These are phyloP conservation scores for Cricetomys ansorgei DNA, from an alignment of 2,113 vertebrate genomes.

Conservation along the genomic window DNA sequence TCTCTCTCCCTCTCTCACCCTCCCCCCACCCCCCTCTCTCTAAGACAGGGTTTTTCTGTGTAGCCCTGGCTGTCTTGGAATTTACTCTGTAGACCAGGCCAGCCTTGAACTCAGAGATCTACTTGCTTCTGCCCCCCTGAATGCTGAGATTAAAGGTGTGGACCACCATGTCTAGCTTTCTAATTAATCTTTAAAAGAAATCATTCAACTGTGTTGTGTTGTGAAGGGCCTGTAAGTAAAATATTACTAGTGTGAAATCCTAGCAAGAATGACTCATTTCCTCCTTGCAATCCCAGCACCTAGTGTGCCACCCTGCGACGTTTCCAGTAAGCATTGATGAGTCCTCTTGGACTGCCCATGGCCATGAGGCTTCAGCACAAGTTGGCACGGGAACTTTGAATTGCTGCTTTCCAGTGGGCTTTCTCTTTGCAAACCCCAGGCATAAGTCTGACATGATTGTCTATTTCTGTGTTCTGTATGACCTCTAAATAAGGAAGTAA, in stretches of 20 bases:
- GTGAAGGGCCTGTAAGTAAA: neutral
- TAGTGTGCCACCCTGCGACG: neutral
- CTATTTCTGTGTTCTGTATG: neutral
- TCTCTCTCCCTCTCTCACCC: too few relatives aligned
- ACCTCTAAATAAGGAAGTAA: neutral
- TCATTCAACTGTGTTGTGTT: neutral
- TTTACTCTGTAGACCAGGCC: neutral
- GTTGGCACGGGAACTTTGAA: too few relatives aligned
- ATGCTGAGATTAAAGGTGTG: neutral
- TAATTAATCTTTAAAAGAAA: neutral
- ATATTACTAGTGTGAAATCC: neutral
- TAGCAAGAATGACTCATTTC: neutral
- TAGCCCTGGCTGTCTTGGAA: neutral
- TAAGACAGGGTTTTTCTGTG: neutral
- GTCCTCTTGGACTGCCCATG: neutral
- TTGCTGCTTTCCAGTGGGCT: rapidly evolving
- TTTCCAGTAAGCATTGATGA: neutral
- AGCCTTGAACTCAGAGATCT: neutral
- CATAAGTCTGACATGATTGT: neutral
- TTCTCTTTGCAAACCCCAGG: neutral
- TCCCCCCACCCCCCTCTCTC: too few relatives aligned
- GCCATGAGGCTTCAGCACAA: neutral
- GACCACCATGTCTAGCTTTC: neutral
- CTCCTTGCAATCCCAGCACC: neutral
- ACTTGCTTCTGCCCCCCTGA: neutral